phyloP scores from a whole-genome alignment of 2,797 vertebrate genomes.

The Podarcis siculus region DNA sequence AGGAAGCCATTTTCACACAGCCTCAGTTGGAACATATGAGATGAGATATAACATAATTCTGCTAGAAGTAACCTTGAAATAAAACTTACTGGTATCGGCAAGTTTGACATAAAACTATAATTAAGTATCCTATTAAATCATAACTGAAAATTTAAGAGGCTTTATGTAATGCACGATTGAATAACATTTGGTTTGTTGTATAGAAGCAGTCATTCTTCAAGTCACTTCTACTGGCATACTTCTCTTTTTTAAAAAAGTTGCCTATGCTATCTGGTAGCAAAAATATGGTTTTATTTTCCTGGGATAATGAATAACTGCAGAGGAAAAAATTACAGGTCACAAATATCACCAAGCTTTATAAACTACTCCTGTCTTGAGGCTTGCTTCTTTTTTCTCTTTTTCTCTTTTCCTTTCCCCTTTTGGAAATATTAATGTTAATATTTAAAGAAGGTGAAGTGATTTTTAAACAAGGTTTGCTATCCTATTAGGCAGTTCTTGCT shows the following conservation, averaged over 20 bases:
- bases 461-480: slow-evolving; percentile 31
- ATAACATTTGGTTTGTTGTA: background rate
- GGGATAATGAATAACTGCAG: background rate
- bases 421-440: background rate
- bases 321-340: background rate
- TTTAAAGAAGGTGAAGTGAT: background rate
- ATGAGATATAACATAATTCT: background rate
- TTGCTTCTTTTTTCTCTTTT: too few species aligned
- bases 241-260: background rate
- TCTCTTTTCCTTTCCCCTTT: background rate
- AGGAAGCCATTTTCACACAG: background rate
- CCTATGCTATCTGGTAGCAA: background rate
- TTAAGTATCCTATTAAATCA: slow-evolving; percentile 34
- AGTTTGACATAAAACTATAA: slow-evolving; percentile 20
- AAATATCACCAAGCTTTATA: background rate
- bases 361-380: background rate
- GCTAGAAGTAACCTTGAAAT: background rate
- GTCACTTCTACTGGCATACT: background rate
- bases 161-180: slow-evolving; percentile 29
- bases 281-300: slow-evolving; percentile 1
- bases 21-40: background rate
- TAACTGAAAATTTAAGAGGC: slow-evolving; percentile 13
- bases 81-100: background rate
- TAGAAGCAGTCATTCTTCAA: background rate
- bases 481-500: background rate